A percentile compares a stretch with the other conserved stretches of the same genome.
These are phyloP conservation scores for Trematomus bernacchii DNA, from an alignment of 2,797 vertebrate genomes.

Conservation along the genomic window DNA sequence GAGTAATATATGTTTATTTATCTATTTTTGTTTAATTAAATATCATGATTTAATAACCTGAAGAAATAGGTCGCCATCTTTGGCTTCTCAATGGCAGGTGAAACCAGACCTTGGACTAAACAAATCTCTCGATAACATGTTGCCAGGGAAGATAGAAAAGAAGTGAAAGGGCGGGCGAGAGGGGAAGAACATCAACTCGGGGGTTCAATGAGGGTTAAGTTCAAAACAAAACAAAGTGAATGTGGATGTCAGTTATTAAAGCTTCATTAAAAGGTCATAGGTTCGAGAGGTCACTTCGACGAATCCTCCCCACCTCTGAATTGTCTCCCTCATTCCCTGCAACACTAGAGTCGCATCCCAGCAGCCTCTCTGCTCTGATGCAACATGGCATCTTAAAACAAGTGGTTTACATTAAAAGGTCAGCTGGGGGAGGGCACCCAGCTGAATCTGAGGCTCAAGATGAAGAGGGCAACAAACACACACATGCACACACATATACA, in stretches of 20 bases:
- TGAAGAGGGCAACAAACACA: conserved; percentile 51
- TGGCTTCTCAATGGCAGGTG: background rate
- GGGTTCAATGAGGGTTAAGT: conserved; percentile 68
- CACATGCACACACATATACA: conserved; percentile 12
- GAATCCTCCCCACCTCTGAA: conserved; percentile 72
- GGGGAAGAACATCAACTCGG: conserved; percentile 26
- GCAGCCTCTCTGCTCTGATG: conserved; percentile 71
- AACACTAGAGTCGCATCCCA: conserved; percentile 60
- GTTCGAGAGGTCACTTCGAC: conserved; percentile 71
- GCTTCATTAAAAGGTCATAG: conserved; percentile 79
- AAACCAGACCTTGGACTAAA: conserved; percentile 6
- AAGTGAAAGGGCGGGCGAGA: conserved; percentile 67
- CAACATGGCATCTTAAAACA: conserved; percentile 82
- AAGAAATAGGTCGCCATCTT: background rate
- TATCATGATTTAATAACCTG: no score
- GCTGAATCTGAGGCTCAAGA: conserved; percentile 51
- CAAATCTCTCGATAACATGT: background rate
- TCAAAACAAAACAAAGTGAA: conserved; percentile 68
- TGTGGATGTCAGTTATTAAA: conserved; percentile 72
- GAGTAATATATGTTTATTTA: background rate
- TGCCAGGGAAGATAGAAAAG: conserved; percentile 13
- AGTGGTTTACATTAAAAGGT: conserved; percentile 82
- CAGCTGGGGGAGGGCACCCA: conserved; percentile 69
- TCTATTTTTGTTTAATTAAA: no score
- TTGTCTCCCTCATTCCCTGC: conserved; percentile 66